Conservation (phyloP, 2,113 vertebrate genomes). For the Macrotus californicus region DNA sequence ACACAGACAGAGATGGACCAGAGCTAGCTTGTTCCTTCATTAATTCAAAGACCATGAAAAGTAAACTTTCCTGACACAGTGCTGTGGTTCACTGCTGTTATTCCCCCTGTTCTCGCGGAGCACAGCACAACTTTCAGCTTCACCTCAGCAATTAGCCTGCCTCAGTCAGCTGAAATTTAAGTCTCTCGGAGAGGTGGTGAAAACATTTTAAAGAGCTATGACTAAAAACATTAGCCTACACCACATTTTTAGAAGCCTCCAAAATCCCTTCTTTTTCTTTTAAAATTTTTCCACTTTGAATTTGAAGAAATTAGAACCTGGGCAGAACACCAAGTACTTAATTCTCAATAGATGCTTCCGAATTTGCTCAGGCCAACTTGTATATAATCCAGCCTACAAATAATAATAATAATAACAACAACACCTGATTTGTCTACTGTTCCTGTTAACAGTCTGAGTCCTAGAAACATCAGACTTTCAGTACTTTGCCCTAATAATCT, state of each 20-base stretch:
- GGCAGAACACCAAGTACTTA: slow-evolving; percentile 39
- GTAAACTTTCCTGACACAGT: slow-evolving; percentile 74
- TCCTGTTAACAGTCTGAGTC: slow-evolving; percentile 21
- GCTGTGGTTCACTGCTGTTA: slow-evolving; percentile 72
- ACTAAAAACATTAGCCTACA: slow-evolving; percentile 43
- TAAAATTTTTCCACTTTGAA: not conserved
- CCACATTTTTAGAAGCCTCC: slow-evolving; percentile 30
- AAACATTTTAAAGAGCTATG: slow-evolving; percentile 53
- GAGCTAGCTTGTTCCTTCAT: slow-evolving; percentile 63
- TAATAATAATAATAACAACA: slow-evolving; percentile 50
- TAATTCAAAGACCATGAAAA: slow-evolving; percentile 74
- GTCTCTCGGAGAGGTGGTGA: slow-evolving; percentile 57
- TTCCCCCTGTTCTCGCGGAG: slow-evolving; percentile 49
- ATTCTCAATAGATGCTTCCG: not conserved
- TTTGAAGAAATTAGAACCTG: not conserved
- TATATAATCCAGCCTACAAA: slow-evolving; percentile 41
- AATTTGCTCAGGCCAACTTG: slow-evolving; percentile 17
- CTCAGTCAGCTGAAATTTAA: slow-evolving; percentile 50
- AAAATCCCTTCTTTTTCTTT: not conserved
- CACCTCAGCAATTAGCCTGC: slow-evolving; percentile 63
- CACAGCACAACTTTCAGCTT: not conserved
- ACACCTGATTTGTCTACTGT: not conserved
- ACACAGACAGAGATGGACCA: not conserved
- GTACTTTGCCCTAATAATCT: not conserved
- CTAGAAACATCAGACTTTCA: not conserved